Evolutionary conservation across 2,113 vertebrate species (phyloP).

Genomic region (Sceloporus undulatus): DNA sequence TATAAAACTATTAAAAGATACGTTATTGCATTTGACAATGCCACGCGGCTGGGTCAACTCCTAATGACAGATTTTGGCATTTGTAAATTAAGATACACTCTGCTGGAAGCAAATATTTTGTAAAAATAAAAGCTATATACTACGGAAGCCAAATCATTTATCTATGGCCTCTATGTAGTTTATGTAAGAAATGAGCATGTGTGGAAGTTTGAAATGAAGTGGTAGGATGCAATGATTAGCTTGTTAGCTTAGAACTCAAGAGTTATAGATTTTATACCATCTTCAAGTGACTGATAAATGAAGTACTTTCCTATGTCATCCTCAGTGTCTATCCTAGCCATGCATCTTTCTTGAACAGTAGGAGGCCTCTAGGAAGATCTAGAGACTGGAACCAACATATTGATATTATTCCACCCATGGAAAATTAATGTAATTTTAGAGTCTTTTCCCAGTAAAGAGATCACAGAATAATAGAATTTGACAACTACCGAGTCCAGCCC

Average conservation of each 20-base stretch:
- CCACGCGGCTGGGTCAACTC: slow-evolving; percentile 85
- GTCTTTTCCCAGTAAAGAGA: too few relatives aligned
- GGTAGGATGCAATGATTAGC: slow-evolving; percentile 36
- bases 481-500: too few relatives aligned
- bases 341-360: not conserved
- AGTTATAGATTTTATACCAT: not conserved
- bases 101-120: slow-evolving; percentile 86
- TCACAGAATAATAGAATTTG: too few relatives aligned
- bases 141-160: slow-evolving; percentile 77
- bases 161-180: slow-evolving; percentile 74
- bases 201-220: slow-evolving; percentile 38
- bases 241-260: slow-evolving; percentile 31
- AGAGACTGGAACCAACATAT: too few relatives aligned
- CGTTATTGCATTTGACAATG: slow-evolving; percentile 86
- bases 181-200: slow-evolving; percentile 47
- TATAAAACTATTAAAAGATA: slow-evolving; percentile 89
- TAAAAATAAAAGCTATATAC: slow-evolving; percentile 83
- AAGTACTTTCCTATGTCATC: not conserved
- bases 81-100: slow-evolving; percentile 85
- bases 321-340: not conserved
- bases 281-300: not conserved
- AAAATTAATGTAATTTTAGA: too few relatives aligned
- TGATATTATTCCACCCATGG: too few relatives aligned
- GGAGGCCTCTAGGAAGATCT: too few relatives aligned
- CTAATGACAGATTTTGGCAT: slow-evolving; percentile 86